These are phyloP conservation scores for Anthopleura sola DNA, from an alignment of 64 coral and sea anemone species.

Conservation along the genomic window DNA sequence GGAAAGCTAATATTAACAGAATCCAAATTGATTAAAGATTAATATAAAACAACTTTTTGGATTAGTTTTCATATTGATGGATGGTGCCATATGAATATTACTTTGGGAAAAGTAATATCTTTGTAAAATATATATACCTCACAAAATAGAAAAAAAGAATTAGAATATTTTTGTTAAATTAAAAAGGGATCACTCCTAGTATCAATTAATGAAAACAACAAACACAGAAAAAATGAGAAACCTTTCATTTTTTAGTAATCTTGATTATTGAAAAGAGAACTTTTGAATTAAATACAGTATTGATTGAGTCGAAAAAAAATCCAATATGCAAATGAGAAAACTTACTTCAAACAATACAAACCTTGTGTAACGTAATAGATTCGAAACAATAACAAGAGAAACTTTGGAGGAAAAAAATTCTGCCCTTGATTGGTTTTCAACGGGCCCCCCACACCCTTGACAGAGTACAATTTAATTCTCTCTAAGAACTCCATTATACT, in stretches of 20 bases:
- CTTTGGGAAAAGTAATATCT: conserved; percentile 5
- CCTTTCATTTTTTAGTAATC: background rate
- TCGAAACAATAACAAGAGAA: conserved; percentile 1
- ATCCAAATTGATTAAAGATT: conserved; percentile 28
- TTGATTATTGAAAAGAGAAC: background rate
- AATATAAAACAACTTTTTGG: background rate
- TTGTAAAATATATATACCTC: conserved; percentile 38
- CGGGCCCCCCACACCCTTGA: conserved; percentile 12
- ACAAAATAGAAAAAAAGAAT: conserved; percentile 6
- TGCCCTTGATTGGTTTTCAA: background rate
- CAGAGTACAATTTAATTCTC: background rate
- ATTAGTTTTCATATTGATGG: conserved; percentile 5
- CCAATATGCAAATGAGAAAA: conserved; percentile 19
- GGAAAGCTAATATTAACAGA: conserved; percentile 28
- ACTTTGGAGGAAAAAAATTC: background rate
- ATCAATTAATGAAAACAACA: background rate
- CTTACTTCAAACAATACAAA: conserved; percentile 20
- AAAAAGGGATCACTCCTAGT: background rate
- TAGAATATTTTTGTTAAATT: background rate
- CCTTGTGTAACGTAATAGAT: background rate
- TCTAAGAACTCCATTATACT: background rate
- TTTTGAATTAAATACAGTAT: conserved; percentile 31
- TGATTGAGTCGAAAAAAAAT: background rate
- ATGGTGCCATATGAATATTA: background rate
- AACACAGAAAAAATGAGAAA: background rate